Base-by-base conservation (phyloP, 2,888 invertebrate species). In the Euclidia mi region DNA sequence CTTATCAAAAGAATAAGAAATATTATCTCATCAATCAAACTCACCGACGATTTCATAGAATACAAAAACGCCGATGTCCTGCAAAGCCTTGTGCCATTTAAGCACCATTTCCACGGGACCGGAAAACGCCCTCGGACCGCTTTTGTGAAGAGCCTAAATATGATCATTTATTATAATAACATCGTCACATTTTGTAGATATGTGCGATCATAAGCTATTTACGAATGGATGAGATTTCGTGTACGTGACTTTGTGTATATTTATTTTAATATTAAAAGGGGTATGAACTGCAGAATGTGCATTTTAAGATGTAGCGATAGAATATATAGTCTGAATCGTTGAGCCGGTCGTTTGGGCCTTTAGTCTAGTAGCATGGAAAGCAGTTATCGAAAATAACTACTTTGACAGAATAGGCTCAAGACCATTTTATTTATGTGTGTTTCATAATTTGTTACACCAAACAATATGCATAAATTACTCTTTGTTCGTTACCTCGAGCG, bases 21-120 rank as follows among this genome's bases (percentile, higher is more conserved):
- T 45, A 56, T 59, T 20, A 51, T 66, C 49, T 48, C 53, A 68
- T 65, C 59, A 68, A 76, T 60, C 58, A 64, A 65, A 82, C 91
- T 91, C 79, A 95, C 95, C 95, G 38, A 95, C 94, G 50, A 95
- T 88, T 85, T 95, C 95, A 67, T 93, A 95, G 29, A 94, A 83
- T 55, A 90, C 81, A 70, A 91, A 83, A 51, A 91, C 78, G 11
- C 91, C 92, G 25, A 92, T 85, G 41, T 94, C 91, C 71, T 92
- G 91, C 46, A 95, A 79, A 25, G 88, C 79, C 79, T 94, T 94
- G 76, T 95, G 91, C 95, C 95, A 95, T 82, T 95, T 95, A 34
- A 95, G 84, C 14, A 95, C 88, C 74, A 94, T 95, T 71, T 95
- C 95, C 14, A 95, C 91, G 15, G 93, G 89, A 2, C 95, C 95